These are phyloP conservation scores for Manduca sexta DNA, from an alignment of 1,140 invertebrate species.

Conservation along the genomic window DNA sequence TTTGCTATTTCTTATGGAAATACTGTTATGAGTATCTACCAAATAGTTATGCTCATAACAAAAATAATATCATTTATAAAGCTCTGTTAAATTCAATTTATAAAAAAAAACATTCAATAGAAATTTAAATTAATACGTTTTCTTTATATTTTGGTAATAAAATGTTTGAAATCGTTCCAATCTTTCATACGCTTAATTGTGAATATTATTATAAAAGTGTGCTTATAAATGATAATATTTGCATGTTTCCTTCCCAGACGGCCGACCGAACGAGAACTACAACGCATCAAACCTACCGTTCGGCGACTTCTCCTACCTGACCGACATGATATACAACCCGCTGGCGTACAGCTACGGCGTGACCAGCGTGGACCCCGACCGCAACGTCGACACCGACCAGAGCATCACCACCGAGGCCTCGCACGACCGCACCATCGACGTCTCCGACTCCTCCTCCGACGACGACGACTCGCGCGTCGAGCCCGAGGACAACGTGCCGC, in stretches of 20 bases:
- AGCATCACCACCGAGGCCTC: constrained; percentile 30
- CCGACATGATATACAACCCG: constrained; percentile 69
- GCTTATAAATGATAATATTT: no score
- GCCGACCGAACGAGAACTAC: constrained; percentile 71
- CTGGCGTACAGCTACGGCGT: constrained; percentile 52
- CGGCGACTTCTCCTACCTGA: constrained; percentile 75
- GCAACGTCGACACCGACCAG: constrained; percentile 48
- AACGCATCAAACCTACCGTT: constrained; percentile 74
- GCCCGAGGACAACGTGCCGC: constrained; percentile 44
- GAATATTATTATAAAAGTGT: no score
- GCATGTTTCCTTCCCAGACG: constrained; percentile 48
- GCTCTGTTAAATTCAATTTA: no score
- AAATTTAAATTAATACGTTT: no score
- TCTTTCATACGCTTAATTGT: no score
- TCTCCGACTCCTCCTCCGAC: constrained; percentile 52
- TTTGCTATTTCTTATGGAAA: no score
- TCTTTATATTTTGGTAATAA: no score
- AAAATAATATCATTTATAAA: no score
- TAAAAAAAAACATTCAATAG: no score
- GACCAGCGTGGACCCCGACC: constrained; percentile 50
- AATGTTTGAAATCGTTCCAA: no score
- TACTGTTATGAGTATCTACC: no score
- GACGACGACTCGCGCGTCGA: constrained; percentile 44
- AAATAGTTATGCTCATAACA: no score
- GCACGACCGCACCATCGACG: constrained; percentile 55